Conservation (phyloP, 2,797 vertebrate genomes). For the Onychomys leucogaster region DNA sequence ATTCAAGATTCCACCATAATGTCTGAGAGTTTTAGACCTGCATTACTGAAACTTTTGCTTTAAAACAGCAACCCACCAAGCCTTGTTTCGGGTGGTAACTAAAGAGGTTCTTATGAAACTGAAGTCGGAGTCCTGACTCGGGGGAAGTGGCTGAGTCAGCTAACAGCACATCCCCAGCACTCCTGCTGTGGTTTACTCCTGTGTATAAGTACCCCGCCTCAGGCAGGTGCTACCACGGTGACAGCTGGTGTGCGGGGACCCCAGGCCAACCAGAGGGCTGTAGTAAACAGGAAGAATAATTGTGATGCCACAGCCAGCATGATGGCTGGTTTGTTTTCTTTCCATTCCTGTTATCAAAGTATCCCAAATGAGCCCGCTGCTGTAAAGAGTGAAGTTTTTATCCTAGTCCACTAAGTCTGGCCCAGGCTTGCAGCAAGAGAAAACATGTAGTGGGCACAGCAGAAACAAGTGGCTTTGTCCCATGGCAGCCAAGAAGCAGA, state of each 20-base stretch:
- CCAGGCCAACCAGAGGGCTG: neutral
- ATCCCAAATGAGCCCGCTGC: neutral
- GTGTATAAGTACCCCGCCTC: neutral
- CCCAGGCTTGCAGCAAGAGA: neutral
- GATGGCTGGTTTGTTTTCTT: neutral
- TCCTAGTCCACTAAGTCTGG: neutral
- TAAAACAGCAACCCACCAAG: constrained; percentile 33
- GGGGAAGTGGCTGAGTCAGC: neutral
- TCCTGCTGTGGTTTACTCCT: neutral
- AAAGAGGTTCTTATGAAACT: neutral
- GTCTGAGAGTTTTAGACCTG: neutral
- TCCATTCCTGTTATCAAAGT: neutral
- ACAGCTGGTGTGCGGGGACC: neutral
- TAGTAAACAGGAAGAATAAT: neutral
- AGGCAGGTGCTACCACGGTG: neutral
- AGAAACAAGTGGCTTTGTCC: too few species aligned
- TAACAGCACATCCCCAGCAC: neutral
- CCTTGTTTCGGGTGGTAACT: neutral
- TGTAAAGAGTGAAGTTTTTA: neutral
- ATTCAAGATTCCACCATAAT: constrained; percentile 26
- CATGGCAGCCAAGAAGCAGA: neutral
- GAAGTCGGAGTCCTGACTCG: constrained; percentile 9
- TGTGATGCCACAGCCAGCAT: neutral
- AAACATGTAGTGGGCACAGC: neutral
- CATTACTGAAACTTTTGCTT: neutral